Evolutionary conservation across 2,113 vertebrate species (phyloP), one percentile per base, ranked within the genome.

Genomic region (Dromas ardeola): DNA sequence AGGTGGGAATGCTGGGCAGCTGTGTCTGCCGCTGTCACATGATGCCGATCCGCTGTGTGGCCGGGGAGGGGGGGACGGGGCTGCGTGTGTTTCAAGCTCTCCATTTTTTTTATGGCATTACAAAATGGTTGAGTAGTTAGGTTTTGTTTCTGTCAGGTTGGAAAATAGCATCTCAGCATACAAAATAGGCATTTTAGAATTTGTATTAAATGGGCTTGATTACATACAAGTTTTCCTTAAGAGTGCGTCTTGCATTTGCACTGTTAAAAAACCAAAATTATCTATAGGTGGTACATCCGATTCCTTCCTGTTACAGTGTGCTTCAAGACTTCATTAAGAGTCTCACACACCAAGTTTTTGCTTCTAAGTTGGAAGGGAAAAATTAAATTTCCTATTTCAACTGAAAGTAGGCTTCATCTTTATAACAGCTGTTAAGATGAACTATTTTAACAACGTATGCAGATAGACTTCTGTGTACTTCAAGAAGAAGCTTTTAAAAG

Each of bases 1-100:
- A 92, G 90, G 65, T 93, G 61, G 73, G 52, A 94, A 92, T 81
- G 66, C 52, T 85, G 78, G 66, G 70, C 92, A 91, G 70, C 85
- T 85, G n/a, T 87, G 65, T 89, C 81, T 92, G 43, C 79, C 93
- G 66, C 61, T 88, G 65, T 79, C 78, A 88, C 56, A 13, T 85
- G 90, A 58, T 78, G 52, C 65, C 63, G 30, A 78, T 58, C 55
- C 1, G 1, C 30, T 14, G 3, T 77, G 14, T 74, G 74, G 20
- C 3, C n/a, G n/a, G 4, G 45, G 14, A 6, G 5, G 5, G 15
- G 10, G 30, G 18, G 50, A 13, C 4, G 15, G 8, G 9, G 10
- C 3, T 10, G 43, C 83, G 7, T 58, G 10, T 67, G 52, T 83
- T 92, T 92, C 27, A 83, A 76, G 62, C 36, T 80, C 34, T 49